A percentile compares a stretch with the other conserved stretches of the same genome.
phyloP scores from a whole-genome alignment of 2,113 vertebrate species.

The Pitta sordida region DNA sequence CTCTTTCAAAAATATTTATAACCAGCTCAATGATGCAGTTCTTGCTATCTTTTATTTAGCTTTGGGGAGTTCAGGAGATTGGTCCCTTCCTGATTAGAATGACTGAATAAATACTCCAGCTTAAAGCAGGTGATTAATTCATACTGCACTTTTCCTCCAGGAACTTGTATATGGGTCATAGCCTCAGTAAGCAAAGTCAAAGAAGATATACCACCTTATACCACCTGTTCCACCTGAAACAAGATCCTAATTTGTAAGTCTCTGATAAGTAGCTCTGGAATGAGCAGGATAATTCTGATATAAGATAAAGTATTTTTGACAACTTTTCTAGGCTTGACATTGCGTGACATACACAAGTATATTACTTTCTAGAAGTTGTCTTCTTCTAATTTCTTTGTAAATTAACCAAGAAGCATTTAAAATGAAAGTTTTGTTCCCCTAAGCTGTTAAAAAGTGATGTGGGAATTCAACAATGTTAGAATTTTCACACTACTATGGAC shows the following conservation, averaged over 20 bases:
- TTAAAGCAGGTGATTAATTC: background rate
- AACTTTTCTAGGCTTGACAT: slow-evolving; percentile 44
- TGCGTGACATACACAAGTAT: slow-evolving; percentile 34
- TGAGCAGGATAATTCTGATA: background rate
- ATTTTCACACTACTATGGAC: slow-evolving; percentile 46
- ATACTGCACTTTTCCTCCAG: background rate
- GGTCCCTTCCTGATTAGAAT: background rate
- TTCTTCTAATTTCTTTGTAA: slow-evolving; percentile 65
- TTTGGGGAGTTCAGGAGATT: background rate
- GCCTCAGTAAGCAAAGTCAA: background rate
- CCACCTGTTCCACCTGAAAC: background rate
- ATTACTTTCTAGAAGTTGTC: slow-evolving; percentile 53
- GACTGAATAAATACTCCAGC: background rate
- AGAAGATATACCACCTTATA: background rate
- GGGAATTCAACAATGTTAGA: slow-evolving; percentile 18
- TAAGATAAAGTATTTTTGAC: background rate
- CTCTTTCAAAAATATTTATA: background rate
- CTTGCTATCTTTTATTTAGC: background rate
- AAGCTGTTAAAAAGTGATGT: slow-evolving; percentile 57
- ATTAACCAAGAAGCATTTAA: slow-evolving; percentile 70
- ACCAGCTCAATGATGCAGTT: background rate
- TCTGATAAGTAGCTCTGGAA: background rate
- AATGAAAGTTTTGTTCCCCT: slow-evolving; percentile 41
- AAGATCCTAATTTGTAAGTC: background rate
- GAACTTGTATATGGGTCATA: background rate